A percentile compares a stretch with the other conserved stretches of the same genome.
These are phyloP conservation scores for Ophion obscuratus DNA, from an alignment of 2,888 invertebrate genomes.

Conservation along the genomic window DNA sequence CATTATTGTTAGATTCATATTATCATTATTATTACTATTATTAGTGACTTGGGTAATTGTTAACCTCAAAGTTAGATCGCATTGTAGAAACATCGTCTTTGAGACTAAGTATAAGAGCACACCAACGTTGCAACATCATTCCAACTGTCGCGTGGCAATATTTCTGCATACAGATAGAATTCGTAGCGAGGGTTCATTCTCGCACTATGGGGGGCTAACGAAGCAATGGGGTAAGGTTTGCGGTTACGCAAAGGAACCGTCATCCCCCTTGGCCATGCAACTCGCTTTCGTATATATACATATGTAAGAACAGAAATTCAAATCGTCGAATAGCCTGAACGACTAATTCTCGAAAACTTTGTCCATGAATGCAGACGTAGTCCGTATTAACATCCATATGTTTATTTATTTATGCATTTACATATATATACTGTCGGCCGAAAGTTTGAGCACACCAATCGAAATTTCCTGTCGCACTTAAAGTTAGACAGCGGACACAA, in stretches of 20 bases:
- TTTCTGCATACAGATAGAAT: conserved; percentile 80
- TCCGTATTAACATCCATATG: too few relatives aligned
- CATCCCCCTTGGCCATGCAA: conserved; percentile 1
- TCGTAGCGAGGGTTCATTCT: conserved; percentile 69
- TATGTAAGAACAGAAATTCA: neutral
- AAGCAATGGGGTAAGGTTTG: neutral
- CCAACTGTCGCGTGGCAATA: conserved; percentile 69
- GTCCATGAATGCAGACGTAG: conserved; percentile 34
- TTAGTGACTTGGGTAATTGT: conserved; percentile 16
- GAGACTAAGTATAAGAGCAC: conserved; percentile 26
- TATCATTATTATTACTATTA: conserved; percentile 1
- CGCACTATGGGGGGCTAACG: conserved; percentile 3
- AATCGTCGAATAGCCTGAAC: conserved; percentile 29
- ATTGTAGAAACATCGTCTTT: conserved; percentile 27
- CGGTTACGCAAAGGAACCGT: conserved; percentile 24
- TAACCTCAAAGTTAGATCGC: conserved; percentile 1
- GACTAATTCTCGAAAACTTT: conserved; percentile 62
- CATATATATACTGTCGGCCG: neutral
- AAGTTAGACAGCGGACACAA: too few relatives aligned
- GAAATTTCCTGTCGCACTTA: too few relatives aligned
- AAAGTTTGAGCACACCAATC: too few relatives aligned
- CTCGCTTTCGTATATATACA: neutral
- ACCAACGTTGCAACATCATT: conserved; percentile 29
- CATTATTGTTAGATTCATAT: neutral
- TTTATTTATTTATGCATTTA: conserved; percentile 23